Conservation (phyloP, 2,888 invertebrate species). For the Rhopalosiphum nymphaeae region DNA sequence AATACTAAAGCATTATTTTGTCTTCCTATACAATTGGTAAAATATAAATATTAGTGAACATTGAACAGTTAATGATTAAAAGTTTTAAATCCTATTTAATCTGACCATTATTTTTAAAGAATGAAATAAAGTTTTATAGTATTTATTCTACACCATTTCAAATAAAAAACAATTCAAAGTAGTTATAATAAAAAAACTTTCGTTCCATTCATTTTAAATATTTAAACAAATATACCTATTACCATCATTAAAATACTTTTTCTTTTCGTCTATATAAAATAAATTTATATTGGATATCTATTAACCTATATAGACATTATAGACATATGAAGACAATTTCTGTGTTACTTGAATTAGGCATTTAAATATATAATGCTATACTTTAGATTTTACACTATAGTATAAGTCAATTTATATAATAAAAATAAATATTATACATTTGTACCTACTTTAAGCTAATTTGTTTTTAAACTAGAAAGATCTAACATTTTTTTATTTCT, state of each 20-base stretch:
- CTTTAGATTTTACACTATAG: background rate
- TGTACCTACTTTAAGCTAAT: background rate
- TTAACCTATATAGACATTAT: background rate
- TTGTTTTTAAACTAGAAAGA: background rate
- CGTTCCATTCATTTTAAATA: background rate
- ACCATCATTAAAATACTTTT: background rate
- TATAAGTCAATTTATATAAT: background rate
- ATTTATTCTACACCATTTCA: background rate
- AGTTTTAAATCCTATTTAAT: slow-evolving; percentile 40
- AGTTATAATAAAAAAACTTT: background rate
- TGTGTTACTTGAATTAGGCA: background rate
- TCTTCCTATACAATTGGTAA: background rate
- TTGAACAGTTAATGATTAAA: slow-evolving; percentile 27
- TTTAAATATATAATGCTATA: background rate
- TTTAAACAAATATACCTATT: slow-evolving; percentile 9
- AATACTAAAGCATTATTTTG: background rate
- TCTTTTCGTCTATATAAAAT: background rate
- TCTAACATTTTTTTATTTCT: background rate
- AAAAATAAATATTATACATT: background rate
- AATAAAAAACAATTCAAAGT: slow-evolving; percentile 23
- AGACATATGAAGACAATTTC: background rate
- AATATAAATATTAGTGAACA: slow-evolving; percentile 31
- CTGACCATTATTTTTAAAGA: background rate
- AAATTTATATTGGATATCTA: background rate
- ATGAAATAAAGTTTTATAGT: slow-evolving; percentile 35